Percentiles rank a stretch among this genome's conserved stretches.
Evolutionary conservation across 2,888 invertebrate species (phyloP).

Genomic region (Perizoma flavofasciatum): DNA sequence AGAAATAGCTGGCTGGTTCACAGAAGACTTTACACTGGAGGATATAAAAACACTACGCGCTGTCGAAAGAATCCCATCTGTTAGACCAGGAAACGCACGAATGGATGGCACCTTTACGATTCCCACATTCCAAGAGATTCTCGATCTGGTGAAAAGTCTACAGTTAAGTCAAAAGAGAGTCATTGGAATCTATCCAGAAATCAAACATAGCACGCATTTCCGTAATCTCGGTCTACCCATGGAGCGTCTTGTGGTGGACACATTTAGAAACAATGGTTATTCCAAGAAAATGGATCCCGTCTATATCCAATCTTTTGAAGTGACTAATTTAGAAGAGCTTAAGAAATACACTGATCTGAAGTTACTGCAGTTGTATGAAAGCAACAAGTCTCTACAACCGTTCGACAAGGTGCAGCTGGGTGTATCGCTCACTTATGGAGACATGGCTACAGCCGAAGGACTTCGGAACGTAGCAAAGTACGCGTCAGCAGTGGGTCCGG

Average conservation of each 20-base stretch:
- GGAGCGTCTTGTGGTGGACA: conserved; percentile 62
- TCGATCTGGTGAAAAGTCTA: conserved; percentile 65
- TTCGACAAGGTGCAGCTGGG: conserved; percentile 57
- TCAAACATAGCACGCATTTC: conserved; percentile 69
- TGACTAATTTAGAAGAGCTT: conserved; percentile 65
- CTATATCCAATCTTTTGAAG: conserved; percentile 75
- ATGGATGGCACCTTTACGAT: conserved; percentile 63
- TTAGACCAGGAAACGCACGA: conserved; percentile 67
- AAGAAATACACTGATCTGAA: conserved; percentile 61
- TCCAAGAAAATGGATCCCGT: conserved; percentile 55
- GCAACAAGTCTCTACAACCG: conserved; percentile 49
- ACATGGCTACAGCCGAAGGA: conserved; percentile 67
- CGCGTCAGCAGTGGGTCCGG: conserved; percentile 70
- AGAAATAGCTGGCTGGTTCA: conserved; percentile 63
- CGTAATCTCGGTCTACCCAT: conserved; percentile 58
- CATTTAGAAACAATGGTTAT: conserved; percentile 65
- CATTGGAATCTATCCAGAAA: conserved; percentile 75
- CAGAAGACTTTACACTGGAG: conserved; percentile 70
- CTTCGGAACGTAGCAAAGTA: conserved; percentile 66
- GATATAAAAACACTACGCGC: conserved; percentile 68
- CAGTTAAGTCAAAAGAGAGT: conserved; percentile 60
- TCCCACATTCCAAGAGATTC: conserved; percentile 70
- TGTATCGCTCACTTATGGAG: conserved; percentile 59
- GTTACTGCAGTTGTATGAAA: conserved; percentile 62
- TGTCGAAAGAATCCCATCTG: conserved; percentile 60